phyloP scores from a whole-genome alignment of 2,888 invertebrate genomes.

The Chymomyza fuscimana region DNA sequence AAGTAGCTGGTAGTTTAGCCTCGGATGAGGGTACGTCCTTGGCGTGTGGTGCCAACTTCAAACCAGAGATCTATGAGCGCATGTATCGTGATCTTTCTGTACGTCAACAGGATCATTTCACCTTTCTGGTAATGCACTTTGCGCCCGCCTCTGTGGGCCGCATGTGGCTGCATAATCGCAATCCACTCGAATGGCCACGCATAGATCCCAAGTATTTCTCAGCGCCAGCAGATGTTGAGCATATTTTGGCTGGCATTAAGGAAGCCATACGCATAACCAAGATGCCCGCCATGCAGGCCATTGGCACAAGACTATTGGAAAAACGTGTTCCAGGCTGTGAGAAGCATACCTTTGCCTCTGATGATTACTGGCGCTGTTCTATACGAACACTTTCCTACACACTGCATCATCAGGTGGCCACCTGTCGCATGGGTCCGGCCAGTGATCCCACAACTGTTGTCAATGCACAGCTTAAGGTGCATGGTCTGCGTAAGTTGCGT shows the following conservation, averaged over 20 bases:
- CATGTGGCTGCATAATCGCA: slow-evolving; percentile 84
- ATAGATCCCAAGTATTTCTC: slow-evolving; percentile 83
- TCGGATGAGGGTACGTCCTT: slow-evolving; percentile 83
- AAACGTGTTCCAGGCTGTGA: slow-evolving; percentile 82
- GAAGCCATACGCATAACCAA: slow-evolving; percentile 82
- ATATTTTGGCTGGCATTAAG: slow-evolving; percentile 83
- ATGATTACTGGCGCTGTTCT: slow-evolving; percentile 87
- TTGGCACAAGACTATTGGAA: slow-evolving; percentile 82
- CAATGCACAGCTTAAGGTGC: slow-evolving; percentile 83
- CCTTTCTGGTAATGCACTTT: slow-evolving; percentile 85
- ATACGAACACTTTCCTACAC: slow-evolving; percentile 83
- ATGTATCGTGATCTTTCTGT: slow-evolving; percentile 82
- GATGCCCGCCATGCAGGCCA: slow-evolving; percentile 83
- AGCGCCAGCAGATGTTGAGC: slow-evolving; percentile 80
- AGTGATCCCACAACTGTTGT: slow-evolving; percentile 84
- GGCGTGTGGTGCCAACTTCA: slow-evolving; percentile 82
- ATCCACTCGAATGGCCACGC: slow-evolving; percentile 83
- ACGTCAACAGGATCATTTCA: slow-evolving; percentile 81
- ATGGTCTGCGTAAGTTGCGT: slow-evolving; percentile 83
- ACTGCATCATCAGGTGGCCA: slow-evolving; percentile 85
- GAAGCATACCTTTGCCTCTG: slow-evolving; percentile 81
- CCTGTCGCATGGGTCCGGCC: slow-evolving; percentile 86
- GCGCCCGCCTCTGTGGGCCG: slow-evolving; percentile 88
- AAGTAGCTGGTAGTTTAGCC: slow-evolving; percentile 83
- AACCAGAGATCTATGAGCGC: slow-evolving; percentile 81